Evolutionary conservation across 2,888 invertebrate genomes (phyloP).

Genomic region (Acanthosepion esculentum): DNA sequence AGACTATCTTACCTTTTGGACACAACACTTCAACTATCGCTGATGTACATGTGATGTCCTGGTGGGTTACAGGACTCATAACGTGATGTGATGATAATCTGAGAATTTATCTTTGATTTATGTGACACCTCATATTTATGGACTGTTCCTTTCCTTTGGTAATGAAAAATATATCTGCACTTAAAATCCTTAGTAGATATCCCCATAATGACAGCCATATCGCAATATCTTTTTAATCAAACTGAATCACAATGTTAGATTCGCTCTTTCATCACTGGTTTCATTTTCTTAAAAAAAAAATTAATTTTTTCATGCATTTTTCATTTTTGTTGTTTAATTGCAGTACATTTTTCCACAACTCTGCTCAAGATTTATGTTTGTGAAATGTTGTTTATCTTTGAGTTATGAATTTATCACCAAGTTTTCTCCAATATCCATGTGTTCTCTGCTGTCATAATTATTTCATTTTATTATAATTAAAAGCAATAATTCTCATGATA

Average conservation of each 20-base stretch:
- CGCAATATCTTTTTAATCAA: neutral
- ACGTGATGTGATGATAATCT: too few relatives aligned
- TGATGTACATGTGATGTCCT: too few relatives aligned
- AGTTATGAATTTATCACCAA: too few relatives aligned
- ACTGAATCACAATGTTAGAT: neutral
- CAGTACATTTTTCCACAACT: neutral
- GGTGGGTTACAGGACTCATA: too few relatives aligned
- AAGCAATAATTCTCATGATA: too few relatives aligned
- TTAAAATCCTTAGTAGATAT: neutral
- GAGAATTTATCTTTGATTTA: neutral
- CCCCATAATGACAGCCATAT: neutral
- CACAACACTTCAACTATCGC: too few relatives aligned
- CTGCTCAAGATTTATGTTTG: neutral
- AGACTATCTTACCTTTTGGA: too few relatives aligned
- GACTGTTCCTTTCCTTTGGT: neutral
- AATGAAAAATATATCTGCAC: neutral
- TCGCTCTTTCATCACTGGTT: neutral
- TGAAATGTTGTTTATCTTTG: neutral
- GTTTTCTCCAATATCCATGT: too few relatives aligned
- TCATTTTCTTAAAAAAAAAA: neutral
- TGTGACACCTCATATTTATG: neutral
- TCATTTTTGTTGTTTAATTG: neutral
- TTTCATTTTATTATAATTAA: too few relatives aligned
- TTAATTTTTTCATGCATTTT: neutral
- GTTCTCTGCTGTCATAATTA: too few relatives aligned